Base-by-base conservation (phyloP, 2,888 invertebrate species). In the Drosophila austrosaltans region DNA sequence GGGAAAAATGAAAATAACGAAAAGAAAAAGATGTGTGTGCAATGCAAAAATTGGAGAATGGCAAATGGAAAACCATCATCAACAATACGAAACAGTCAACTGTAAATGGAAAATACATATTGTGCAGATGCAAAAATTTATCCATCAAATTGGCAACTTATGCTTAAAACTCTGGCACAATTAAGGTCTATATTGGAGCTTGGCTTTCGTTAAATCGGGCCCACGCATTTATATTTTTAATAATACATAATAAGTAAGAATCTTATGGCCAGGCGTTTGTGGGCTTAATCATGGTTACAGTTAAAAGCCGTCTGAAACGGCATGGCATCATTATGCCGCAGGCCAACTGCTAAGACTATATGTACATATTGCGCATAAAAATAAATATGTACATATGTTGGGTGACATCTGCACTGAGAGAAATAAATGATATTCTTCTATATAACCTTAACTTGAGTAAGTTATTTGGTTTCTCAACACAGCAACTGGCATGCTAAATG, bases 251-350 rank as follows among this genome's bases (percentile, higher is more conserved):
- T 32, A 53, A 62, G 48, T 7, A 32, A 42, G 44, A 54, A 53
- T 60, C 54, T 42, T 70, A 53, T 32, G 39, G 22, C 22, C 58
- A 58, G n/a, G 54, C 16, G 30, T 54, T 22, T 22, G 22, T 20
- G 25, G 16, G 56, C 59, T 79, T 79, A 77, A 79, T 75, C 77
- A 71, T 64, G 28, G 65, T 57, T 53, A 54, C 56, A 77, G 77
- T 70, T 77, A 77, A 36, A 30, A 60, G 66, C 63, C 63, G 67
- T 67, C 53, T 30, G 71, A 53, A 25, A n/a, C 53, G 75, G 42
- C 66, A 44, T 75, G 71, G 53, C 77, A 71, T 80, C 80, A 80
- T 78, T 80, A 78, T 80, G 25, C 58, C 36, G 48, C 39, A 48
- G 48, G 48, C 48, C 48, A 48, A 48, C 40, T 22, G 63, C 2